Percentiles rank a stretch among this genome's conserved stretches.
Evolutionary conservation across 2,113 vertebrate species (phyloP).

Genomic region (Sylvia atricapilla): DNA sequence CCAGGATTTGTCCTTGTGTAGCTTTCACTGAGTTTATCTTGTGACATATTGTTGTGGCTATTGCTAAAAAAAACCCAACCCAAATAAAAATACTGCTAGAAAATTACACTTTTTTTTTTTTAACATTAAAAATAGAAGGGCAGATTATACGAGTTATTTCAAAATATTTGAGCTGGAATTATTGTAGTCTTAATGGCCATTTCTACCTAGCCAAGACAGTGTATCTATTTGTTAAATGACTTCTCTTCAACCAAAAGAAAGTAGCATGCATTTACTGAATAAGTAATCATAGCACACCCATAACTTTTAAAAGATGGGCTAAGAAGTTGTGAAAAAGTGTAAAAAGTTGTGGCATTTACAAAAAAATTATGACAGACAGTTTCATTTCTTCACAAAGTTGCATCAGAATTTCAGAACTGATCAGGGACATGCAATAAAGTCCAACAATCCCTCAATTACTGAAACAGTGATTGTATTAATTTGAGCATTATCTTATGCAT

Average conservation of each 20-base stretch:
- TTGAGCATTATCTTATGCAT: not conserved
- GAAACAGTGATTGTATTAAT: not conserved
- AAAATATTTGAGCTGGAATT: not conserved
- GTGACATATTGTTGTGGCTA: not conserved
- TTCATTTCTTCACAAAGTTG: not conserved
- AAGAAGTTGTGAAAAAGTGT: not conserved
- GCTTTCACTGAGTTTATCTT: not conserved
- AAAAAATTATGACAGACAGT: not conserved
- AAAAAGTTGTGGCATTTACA: not conserved
- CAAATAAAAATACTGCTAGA: not conserved
- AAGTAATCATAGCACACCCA: not conserved
- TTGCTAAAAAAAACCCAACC: not conserved
- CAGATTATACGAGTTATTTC: not conserved
- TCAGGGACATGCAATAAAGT: not conserved
- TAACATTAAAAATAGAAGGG: not conserved
- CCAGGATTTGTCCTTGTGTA: not conserved
- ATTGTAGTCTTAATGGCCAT: not conserved
- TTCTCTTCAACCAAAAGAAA: not conserved
- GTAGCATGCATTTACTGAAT: not conserved
- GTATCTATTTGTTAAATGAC: not conserved
- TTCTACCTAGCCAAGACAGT: not conserved
- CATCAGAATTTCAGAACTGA: not conserved
- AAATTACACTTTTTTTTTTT: not conserved
- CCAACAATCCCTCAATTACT: not conserved
- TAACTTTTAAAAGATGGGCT: not conserved